Conservation (phyloP, 2,888 invertebrate species). For the Tenthredo scrophulariae region DNA sequence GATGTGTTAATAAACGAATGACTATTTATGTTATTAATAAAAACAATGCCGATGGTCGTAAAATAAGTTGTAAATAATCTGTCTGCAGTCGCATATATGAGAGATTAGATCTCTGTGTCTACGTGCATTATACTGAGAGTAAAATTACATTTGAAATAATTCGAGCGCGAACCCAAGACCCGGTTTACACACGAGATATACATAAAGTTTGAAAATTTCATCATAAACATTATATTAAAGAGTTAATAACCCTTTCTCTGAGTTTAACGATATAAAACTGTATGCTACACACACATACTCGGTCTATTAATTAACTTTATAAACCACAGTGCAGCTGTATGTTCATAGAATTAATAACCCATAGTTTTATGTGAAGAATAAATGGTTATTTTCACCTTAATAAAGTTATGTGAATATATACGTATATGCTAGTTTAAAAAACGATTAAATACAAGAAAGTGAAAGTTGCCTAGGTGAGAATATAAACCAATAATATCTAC, state of each 20-base stretch:
- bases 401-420: not conserved
- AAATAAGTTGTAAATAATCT: constrained; percentile 8
- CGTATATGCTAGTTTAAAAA: not conserved
- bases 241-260: not conserved
- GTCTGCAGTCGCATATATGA: not conserved
- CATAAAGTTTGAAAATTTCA: not conserved
- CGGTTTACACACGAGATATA: not conserved
- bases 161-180: not conserved
- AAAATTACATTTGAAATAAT: not conserved
- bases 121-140: not conserved
- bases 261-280: not conserved
- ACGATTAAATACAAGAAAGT: constrained; percentile 8
- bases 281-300: not conserved
- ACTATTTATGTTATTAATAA: not conserved
- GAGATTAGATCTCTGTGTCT: constrained; percentile 15
- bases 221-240: not conserved
- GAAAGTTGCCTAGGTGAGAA: constrained; percentile 28
- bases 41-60: not conserved
- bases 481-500: not conserved
- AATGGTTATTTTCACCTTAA: not conserved
- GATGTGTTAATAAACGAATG: not conserved
- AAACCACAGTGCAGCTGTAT: not conserved
- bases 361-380: not conserved
- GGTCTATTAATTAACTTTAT: constrained; percentile 23
- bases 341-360: constrained; percentile 1